Conservation (phyloP, 2,888 invertebrate species). For the Baronia brevicornis region DNA sequence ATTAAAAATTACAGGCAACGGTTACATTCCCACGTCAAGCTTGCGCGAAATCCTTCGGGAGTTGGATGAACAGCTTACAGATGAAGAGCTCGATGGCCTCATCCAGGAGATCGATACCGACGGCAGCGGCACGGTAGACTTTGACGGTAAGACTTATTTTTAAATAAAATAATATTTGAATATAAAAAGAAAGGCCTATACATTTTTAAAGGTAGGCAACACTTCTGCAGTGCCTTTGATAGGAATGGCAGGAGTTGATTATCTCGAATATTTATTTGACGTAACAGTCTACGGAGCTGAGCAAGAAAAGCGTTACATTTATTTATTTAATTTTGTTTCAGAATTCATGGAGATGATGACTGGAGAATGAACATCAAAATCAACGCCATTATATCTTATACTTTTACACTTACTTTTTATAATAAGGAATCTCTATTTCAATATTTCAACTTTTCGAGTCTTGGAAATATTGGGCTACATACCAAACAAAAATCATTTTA, state of each 20-base stretch:
- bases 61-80: constrained; percentile 96
- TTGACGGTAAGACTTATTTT: constrained; percentile 83
- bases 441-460: constrained; percentile 59
- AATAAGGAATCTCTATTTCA: constrained; percentile 56
- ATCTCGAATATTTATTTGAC: no score
- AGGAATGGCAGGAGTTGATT: no score
- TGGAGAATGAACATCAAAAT: constrained; percentile 81
- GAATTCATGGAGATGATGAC: constrained; percentile 99
- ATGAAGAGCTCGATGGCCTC: constrained; percentile 96
- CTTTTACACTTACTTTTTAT: constrained; percentile 55
- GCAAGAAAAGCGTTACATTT: no score
- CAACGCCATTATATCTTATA: constrained; percentile 27
- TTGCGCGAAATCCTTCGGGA: constrained; percentile 95
- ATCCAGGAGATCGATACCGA: constrained; percentile 99
- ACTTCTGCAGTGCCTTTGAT: no score
- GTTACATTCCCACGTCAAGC: constrained; percentile 94
- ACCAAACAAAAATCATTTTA: constrained; percentile 24
- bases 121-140: constrained; percentile 98
- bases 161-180: no score
- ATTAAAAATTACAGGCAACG: constrained; percentile 77
- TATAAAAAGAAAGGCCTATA: no score
- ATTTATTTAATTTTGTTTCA: constrained; percentile 71
- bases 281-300: no score
- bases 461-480: constrained; percentile 52
- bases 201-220: no score